Evolutionary conservation across 2,113 vertebrate genomes (phyloP).

Genomic region (human): DNA sequence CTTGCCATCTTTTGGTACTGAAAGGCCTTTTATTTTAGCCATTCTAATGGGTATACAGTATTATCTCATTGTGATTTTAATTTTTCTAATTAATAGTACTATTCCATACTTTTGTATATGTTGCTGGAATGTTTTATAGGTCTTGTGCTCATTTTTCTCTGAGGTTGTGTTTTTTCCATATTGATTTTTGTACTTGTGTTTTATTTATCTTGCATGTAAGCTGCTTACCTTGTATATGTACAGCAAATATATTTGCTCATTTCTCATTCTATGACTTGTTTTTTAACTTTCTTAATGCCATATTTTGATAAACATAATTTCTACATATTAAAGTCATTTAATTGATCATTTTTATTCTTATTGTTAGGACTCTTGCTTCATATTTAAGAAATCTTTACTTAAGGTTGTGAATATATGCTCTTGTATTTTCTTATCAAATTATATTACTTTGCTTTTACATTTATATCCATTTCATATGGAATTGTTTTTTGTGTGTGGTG

Average conservation of each 20-base stretch:
- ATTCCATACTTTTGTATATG: background rate
- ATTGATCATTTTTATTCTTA: background rate
- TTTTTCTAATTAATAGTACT: background rate
- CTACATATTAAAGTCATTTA: background rate
- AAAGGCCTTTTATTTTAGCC: background rate
- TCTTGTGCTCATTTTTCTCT: background rate
- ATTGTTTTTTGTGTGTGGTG: background rate
- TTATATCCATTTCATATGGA: background rate
- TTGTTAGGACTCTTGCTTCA: background rate
- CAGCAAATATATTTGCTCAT: background rate
- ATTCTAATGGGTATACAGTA: background rate
- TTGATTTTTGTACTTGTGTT: background rate
- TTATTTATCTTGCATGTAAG: background rate
- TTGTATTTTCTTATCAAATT: background rate
- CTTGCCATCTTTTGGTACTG: background rate
- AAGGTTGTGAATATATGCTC: background rate
- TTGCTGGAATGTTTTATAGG: background rate
- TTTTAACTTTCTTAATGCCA: background rate
- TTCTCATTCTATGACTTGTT: background rate
- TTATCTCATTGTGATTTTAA: background rate
- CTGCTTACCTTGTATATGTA: background rate
- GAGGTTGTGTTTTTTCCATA: background rate
- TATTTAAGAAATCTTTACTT: background rate
- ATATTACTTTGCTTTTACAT: background rate
- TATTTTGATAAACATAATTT: background rate